A percentile compares a stretch with the other conserved stretches of the same genome.
Evolutionary conservation across 2,797 vertebrate genomes (phyloP).

Genomic region (Paramormyrops hopkinsi): DNA sequence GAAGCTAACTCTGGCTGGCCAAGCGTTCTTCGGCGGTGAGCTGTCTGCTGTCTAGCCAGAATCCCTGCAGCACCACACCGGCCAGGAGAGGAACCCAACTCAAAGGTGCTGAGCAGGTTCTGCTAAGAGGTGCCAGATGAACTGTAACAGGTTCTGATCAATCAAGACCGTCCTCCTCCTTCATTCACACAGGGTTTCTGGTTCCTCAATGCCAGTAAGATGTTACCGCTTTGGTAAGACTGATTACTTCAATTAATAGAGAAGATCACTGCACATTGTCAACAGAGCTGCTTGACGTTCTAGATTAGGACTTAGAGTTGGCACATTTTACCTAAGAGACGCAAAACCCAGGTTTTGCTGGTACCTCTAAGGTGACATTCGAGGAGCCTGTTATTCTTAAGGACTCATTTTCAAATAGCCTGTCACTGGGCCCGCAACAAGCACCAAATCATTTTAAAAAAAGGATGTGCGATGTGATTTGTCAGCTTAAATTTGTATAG

Average conservation of each 20-base stretch:
- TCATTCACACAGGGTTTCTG: neutral
- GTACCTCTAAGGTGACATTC: neutral
- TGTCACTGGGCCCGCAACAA: neutral
- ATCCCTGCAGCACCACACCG: neutral
- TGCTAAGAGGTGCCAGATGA: neutral
- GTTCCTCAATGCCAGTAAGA: neutral
- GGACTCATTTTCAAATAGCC: neutral
- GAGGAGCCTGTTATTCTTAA: neutral
- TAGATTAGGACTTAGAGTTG: neutral
- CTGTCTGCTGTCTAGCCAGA: neutral
- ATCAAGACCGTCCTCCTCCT: neutral
- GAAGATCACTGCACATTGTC: neutral
- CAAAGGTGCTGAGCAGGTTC: neutral
- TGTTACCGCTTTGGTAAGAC: neutral
- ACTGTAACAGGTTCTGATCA: neutral
- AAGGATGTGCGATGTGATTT: neutral
- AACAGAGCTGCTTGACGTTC: neutral
- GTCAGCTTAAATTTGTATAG: slow-evolving; percentile 1
- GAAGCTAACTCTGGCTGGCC: neutral
- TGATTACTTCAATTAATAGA: neutral
- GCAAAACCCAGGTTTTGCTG: neutral
- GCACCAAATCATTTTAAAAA: neutral
- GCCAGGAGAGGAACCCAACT: neutral
- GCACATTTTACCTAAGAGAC: neutral
- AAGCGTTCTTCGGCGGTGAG: neutral